Evolutionary conservation across 2,888 invertebrate species (phyloP).

Genomic region (Podotricha telesiphe): DNA sequence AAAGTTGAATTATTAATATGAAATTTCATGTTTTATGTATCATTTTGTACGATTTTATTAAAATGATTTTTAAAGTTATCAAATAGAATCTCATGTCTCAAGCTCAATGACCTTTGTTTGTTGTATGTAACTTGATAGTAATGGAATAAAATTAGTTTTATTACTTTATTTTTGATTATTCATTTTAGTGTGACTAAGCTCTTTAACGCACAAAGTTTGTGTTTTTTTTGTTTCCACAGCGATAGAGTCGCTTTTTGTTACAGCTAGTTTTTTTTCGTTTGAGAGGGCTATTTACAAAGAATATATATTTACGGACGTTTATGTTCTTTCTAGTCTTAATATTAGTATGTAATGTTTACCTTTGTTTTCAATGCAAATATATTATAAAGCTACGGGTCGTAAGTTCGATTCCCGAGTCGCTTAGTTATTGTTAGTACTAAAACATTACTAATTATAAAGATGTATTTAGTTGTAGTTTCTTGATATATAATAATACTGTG

Average conservation of each 20-base stretch:
- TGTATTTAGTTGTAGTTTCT: constrained; percentile 37
- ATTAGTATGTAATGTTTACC: constrained; percentile 53
- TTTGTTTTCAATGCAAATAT: constrained; percentile 63
- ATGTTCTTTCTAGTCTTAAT: constrained; percentile 78
- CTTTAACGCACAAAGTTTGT: background rate
- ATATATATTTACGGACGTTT: constrained; percentile 69
- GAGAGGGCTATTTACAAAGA: constrained; percentile 62
- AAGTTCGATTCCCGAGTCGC: background rate
- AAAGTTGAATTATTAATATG: background rate
- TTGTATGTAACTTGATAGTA: no score
- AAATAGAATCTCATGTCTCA: background rate
- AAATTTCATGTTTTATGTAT: no score
- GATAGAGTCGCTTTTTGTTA: constrained; percentile 43
- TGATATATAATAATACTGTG: constrained; percentile 52
- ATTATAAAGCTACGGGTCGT: constrained; percentile 64
- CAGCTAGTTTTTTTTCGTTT: constrained; percentile 50
- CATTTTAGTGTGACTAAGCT: background rate
- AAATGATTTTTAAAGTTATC: background rate
- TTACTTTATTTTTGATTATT: background rate
- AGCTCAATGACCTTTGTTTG: background rate
- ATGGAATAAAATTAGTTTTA: no score
- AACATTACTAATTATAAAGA: background rate
- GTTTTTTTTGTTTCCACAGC: constrained; percentile 20
- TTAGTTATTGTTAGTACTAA: constrained; percentile 10
- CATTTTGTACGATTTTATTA: no score